Evolutionary conservation across 1,140 invertebrate genomes (phyloP).

Genomic region (Drosophila santomea): DNA sequence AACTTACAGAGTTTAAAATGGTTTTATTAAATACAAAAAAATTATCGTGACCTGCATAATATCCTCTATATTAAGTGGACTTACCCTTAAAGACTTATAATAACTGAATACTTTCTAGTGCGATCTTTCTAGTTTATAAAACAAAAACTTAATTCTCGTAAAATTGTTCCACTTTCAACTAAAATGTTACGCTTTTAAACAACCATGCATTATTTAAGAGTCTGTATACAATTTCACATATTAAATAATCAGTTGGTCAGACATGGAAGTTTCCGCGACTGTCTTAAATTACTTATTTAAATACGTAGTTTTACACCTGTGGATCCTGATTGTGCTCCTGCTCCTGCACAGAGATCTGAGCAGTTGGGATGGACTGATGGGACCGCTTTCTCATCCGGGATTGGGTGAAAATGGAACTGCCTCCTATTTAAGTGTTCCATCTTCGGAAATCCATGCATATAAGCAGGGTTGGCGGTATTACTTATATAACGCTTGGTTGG

Average conservation of each 20-base stretch:
- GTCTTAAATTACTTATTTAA: not conserved
- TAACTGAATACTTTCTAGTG: not conserved
- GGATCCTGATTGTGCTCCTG: not conserved
- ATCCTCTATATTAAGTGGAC: too few species aligned
- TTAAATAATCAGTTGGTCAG: not conserved
- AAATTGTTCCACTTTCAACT: not conserved
- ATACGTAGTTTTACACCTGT: not conserved
- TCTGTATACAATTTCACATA: not conserved
- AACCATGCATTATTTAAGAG: not conserved
- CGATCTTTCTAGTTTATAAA: not conserved
- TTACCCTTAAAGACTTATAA: too few species aligned
- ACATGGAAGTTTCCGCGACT: not conserved
- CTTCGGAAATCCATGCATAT: constrained; percentile 4
- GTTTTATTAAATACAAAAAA: too few species aligned
- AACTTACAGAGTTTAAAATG: too few species aligned
- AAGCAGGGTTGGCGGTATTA: constrained; percentile 7
- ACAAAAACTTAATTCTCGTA: not conserved
- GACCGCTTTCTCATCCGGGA: not conserved
- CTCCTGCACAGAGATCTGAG: not conserved
- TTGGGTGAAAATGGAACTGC: constrained; percentile 6
- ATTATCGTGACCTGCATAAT: too few species aligned
- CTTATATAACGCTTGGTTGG: constrained; percentile 13
- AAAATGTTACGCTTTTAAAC: not conserved
- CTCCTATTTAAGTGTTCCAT: constrained; percentile 1
- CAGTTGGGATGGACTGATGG: constrained; percentile 3